Conservation (phyloP, 2,113 vertebrate genomes). For the Atlantisia rogersi region DNA sequence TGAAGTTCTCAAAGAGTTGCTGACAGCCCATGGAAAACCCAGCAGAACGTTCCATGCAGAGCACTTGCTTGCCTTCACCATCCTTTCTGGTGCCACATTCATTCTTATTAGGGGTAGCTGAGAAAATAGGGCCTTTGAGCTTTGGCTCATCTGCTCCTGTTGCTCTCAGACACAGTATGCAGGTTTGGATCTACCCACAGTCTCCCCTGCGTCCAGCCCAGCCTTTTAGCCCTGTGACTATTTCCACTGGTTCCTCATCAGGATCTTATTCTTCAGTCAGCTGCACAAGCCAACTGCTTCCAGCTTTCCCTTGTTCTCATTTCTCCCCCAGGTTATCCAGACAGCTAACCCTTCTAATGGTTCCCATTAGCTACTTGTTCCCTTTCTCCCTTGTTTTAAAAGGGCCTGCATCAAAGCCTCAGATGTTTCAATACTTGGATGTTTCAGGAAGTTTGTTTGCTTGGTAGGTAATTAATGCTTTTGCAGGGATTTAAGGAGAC, state of each 20-base stretch:
- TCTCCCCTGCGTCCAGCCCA: background rate
- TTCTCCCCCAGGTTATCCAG: background rate
- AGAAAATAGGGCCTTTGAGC: background rate
- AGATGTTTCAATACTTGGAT: background rate
- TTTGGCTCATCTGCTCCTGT: background rate
- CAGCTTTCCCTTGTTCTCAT: background rate
- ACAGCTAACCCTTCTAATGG: background rate
- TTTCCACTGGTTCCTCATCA: background rate
- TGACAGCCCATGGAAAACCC: conserved; percentile 21
- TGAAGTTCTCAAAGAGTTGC: background rate
- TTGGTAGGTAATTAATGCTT: background rate
- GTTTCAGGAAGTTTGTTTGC: background rate
- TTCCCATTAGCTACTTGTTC: background rate
- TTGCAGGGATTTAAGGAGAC: background rate
- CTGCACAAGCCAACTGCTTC: background rate
- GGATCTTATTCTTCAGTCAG: background rate
- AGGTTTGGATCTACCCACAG: background rate
- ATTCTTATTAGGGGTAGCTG: background rate
- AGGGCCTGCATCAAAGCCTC: background rate
- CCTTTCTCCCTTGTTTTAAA: background rate
- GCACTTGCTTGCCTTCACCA: background rate
- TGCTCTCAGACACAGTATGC: background rate
- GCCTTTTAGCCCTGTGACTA: background rate
- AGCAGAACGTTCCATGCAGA: background rate
- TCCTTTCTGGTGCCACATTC: background rate